These are phyloP conservation scores for Apamea sordens DNA, from an alignment of 2,888 invertebrate genomes.

Conservation along the genomic window DNA sequence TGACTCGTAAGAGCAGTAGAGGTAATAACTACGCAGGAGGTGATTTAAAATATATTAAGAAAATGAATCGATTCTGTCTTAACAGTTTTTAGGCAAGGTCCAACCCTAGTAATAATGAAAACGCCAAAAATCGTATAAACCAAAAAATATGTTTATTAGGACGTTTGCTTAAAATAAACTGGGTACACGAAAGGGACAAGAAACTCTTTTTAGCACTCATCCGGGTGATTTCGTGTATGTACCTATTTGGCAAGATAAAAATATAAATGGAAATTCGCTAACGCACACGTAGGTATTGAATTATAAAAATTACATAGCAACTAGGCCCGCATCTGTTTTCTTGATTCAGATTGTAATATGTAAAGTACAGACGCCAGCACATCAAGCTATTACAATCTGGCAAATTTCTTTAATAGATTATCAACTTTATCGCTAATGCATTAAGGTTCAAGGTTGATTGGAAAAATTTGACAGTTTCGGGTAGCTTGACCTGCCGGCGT, in stretches of 20 bases:
- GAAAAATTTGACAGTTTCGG: no score
- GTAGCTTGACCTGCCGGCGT: no score
- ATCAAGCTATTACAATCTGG: no score
- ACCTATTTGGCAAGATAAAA: slow-evolving; percentile 9
- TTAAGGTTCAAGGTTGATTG: no score
- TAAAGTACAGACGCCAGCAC: neutral
- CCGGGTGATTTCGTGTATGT: neutral
- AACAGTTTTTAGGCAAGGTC: neutral
- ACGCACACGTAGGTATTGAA: neutral
- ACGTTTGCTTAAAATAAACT: slow-evolving; percentile 1
- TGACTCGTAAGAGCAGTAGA: neutral
- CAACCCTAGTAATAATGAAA: neutral
- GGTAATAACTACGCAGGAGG: neutral
- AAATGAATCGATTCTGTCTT: neutral
- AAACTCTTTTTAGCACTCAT: slow-evolving; percentile 40
- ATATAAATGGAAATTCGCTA: neutral
- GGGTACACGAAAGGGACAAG: slow-evolving; percentile 9
- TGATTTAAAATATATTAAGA: neutral
- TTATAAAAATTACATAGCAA: neutral
- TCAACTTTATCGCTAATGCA: no score
- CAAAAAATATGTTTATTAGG: neutral
- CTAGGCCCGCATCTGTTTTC: neutral
- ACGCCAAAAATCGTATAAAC: neutral
- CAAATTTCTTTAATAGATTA: no score
- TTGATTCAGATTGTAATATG: neutral